Evolutionary conservation across 2,113 vertebrate species (phyloP).

Genomic region (Lepus europaeus): DNA sequence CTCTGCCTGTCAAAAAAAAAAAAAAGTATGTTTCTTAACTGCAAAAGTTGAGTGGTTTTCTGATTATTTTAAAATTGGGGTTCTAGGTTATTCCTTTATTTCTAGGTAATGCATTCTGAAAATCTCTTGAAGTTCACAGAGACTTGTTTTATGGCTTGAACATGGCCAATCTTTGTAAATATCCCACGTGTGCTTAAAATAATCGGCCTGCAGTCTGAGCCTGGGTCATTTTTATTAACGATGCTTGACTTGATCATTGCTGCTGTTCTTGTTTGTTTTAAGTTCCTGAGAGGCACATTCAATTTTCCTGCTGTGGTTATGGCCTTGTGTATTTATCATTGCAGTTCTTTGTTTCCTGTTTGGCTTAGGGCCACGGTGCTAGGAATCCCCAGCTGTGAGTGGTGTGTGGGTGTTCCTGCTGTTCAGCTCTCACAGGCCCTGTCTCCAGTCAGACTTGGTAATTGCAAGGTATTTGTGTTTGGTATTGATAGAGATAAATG

Average conservation of each 20-base stretch:
- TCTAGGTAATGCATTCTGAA: not conserved
- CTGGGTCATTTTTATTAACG: not conserved
- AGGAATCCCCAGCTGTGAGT: not conserved
- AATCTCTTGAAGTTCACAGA: not conserved
- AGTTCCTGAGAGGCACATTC: not conserved
- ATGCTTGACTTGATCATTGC: not conserved
- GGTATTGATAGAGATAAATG: too few species aligned
- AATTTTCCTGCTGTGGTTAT: not conserved
- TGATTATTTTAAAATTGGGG: not conserved
- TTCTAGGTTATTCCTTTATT: not conserved
- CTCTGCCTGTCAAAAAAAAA: too few species aligned
- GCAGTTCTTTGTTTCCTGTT: not conserved
- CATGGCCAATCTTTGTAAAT: not conserved
- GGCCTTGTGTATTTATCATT: not conserved
- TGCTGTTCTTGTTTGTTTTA: not conserved
- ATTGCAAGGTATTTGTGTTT: too few species aligned
- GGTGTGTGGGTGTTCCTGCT: too few species aligned
- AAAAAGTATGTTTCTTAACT: not conserved
- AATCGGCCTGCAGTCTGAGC: not conserved
- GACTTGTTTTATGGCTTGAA: not conserved
- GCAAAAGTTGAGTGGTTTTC: not conserved
- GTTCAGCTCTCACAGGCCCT: too few species aligned
- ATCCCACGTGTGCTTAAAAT: not conserved
- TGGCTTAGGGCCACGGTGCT: not conserved
- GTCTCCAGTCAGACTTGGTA: too few species aligned